phyloP scores from a whole-genome alignment of 1,140 invertebrate genomes.

The Vanessa atalanta region DNA sequence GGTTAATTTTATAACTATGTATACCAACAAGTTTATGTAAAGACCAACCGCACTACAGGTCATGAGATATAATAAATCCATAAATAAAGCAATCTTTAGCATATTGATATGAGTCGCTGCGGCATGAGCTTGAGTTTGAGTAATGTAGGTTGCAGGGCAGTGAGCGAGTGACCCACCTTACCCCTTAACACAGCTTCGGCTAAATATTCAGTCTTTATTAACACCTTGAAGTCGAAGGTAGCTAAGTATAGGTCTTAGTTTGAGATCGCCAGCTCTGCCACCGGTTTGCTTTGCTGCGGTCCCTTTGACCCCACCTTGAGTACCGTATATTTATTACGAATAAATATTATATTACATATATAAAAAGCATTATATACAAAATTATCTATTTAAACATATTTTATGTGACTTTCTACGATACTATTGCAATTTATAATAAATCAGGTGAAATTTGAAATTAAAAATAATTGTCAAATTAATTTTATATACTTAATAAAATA shows the following conservation, averaged over 20 bases:
- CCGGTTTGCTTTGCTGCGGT: conserved; percentile 43
- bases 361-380: conserved; percentile 23
- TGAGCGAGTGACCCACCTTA: conserved; percentile 39
- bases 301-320: conserved; percentile 51
- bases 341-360: conserved; percentile 30
- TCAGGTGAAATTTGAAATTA: neutral
- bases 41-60: conserved; percentile 1
- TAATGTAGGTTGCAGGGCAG: conserved; percentile 36
- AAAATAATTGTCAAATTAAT: neutral
- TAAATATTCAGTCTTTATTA: conserved; percentile 33
- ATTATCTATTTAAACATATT: conserved; percentile 8
- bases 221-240: conserved; percentile 25
- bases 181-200: conserved; percentile 34
- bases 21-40: neutral
- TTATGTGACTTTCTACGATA: conserved; percentile 9
- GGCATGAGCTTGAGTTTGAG: conserved; percentile 34
- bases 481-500: neutral
- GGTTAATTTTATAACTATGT: neutral
- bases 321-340: conserved; percentile 32
- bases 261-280: conserved; percentile 49
- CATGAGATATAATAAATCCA: neutral
- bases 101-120: conserved; percentile 23
- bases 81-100: conserved; percentile 19
- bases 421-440: neutral
- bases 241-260: conserved; percentile 43